Conservation (phyloP, 2,797 vertebrate species). For the Peromyscus nudipes region DNA sequence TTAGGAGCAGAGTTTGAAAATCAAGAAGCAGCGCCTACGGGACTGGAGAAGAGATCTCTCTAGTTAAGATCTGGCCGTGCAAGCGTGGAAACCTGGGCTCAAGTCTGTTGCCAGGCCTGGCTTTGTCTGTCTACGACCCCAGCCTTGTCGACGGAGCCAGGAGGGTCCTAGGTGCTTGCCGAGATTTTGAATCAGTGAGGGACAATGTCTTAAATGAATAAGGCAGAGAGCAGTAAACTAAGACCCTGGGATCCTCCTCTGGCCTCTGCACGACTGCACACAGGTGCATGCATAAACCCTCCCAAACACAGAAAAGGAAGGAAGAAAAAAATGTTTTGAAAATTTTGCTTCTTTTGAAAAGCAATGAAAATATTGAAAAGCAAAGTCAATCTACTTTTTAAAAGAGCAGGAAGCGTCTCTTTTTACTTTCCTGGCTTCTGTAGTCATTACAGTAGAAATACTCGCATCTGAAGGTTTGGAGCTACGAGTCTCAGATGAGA, state of each 20-base stretch:
- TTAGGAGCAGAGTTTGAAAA: neutral
- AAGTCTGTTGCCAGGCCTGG: neutral
- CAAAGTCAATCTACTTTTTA: neutral
- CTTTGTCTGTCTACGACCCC: neutral
- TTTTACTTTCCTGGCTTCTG: neutral
- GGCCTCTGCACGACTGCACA: neutral
- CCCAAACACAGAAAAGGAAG: neutral
- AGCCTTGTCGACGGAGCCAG: neutral
- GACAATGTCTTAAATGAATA: neutral
- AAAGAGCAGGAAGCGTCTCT: neutral
- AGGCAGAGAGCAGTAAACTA: neutral
- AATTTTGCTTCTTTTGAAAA: neutral
- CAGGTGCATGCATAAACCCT: no score
- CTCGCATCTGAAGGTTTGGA: neutral
- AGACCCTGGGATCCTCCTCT: neutral
- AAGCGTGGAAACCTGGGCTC: neutral
- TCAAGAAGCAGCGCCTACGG: neutral
- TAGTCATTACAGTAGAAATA: neutral
- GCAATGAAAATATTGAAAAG: neutral
- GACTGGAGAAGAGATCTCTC: neutral
- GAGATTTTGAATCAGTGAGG: neutral
- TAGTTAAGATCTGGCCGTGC: neutral
- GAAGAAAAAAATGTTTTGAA: neutral
- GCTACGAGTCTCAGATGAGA: neutral
- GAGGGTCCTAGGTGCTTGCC: neutral